Conservation (phyloP, 2,113 vertebrate genomes). For the Thomomys bottae region DNA sequence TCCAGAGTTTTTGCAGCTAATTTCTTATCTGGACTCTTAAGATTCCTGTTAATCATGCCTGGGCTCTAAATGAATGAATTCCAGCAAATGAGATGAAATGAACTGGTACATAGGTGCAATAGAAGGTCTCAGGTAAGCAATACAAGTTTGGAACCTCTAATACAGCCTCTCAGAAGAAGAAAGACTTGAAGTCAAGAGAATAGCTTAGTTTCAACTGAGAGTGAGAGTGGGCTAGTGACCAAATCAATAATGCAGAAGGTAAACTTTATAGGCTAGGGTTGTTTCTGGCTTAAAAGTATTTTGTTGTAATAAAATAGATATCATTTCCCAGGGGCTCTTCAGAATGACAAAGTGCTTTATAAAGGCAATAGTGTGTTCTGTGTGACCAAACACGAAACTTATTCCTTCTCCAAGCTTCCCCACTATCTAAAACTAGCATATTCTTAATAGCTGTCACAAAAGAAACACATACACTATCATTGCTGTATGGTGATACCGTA, state of each 20-base stretch:
- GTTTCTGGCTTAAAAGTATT: not conserved
- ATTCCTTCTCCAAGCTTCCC: slow-evolving; percentile 1
- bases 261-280: not conserved
- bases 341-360: slow-evolving; percentile 2
- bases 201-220: not conserved
- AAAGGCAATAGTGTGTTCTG: not conserved
- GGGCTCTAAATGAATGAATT: not conserved
- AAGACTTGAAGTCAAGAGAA: not conserved
- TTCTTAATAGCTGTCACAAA: not conserved
- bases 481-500: not conserved
- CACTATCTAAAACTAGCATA: not conserved
- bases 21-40: not conserved
- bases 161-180: not conserved
- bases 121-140: not conserved
- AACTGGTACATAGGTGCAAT: not conserved
- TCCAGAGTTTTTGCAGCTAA: not conserved
- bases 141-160: not conserved
- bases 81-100: not conserved
- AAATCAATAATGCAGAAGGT: not conserved
- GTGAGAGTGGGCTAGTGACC: not conserved
- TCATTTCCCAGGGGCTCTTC: not conserved
- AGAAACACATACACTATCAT: not conserved
- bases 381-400: not conserved
- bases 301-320: not conserved
- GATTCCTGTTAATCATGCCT: not conserved